Evolutionary conservation across 2,797 vertebrate species (phyloP).

Genomic region (Microctenopoma lineatum): DNA sequence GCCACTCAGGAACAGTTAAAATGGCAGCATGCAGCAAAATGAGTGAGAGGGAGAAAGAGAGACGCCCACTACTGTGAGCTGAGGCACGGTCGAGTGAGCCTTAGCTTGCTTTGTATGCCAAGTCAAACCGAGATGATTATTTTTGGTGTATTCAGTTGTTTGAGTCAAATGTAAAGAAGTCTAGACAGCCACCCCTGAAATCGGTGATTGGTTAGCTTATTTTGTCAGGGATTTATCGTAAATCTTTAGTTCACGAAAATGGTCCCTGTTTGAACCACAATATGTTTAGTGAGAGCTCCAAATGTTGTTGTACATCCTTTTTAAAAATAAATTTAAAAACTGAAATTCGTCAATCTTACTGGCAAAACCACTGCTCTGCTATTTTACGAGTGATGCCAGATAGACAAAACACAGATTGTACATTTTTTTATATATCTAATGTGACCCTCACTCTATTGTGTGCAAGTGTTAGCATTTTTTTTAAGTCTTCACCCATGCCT

Average conservation of each 20-base stretch:
- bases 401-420: background rate
- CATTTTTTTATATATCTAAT: constrained; percentile 5
- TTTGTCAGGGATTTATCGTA: constrained; percentile 42
- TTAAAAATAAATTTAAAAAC: background rate
- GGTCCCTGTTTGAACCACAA: background rate
- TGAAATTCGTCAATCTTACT: background rate
- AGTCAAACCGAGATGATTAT: constrained; percentile 56
- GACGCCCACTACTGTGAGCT: constrained; percentile 66
- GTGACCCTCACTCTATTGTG: background rate
- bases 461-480: background rate
- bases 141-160: constrained; percentile 47
- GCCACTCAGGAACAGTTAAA: constrained; percentile 77
- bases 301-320: background rate
- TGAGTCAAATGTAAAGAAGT: constrained; percentile 28
- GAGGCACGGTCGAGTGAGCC: constrained; percentile 65
- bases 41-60: constrained; percentile 71
- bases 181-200: constrained; percentile 39
- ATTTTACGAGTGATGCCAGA: constrained; percentile 4
- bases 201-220: constrained; percentile 38
- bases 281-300: background rate
- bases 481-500: constrained; percentile 25
- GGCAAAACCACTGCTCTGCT: background rate
- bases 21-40: constrained; percentile 72
- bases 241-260: constrained; percentile 4
- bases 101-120: constrained; percentile 49